Evolutionary conservation across 1,140 invertebrate species (phyloP), one percentile per base, ranked within the genome.

Genomic region (Cephus cinctus): DNA sequence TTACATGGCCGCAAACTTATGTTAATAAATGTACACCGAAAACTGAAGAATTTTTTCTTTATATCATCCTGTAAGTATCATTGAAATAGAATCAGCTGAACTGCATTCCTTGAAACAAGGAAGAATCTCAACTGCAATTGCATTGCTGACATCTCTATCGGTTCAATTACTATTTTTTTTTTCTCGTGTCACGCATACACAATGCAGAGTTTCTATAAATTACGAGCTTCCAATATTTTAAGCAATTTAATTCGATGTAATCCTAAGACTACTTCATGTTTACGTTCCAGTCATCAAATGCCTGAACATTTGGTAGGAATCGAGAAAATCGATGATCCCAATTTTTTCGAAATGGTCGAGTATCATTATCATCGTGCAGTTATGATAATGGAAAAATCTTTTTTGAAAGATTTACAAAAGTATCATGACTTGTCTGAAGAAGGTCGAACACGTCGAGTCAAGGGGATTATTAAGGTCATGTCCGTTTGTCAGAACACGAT

Each of bases 401-500:
- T 92, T 20, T 69, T 85, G 0, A 84, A 87, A 42, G 81, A 86
- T 35, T 70, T 89, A 52, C 72, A 74, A 40, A 75, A 78, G 46
- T 67, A 79, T 43, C 70, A 72, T 0, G 78, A 82, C 38, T 71
- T 85, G 51, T 78, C 81, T 1, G 56, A 81, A 2, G 85, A 89
- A 56, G 81, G 86, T 52, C 83, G 86, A 41, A 62, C 78, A 30
- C 77, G 84, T 9, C 81, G 83, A 46, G 83, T 87, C 0, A 70
- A 74, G 8, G 87, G 86, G 1, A 86, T 92, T 46, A 71, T 92
- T 4, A 78, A 80, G 52, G 78, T 88, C 46, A 84, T 93, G 52
- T 86, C 89, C 30, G 86, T 84, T 4, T 89, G 87, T 54, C 84
- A 87, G 52, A 82, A 83, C 47, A 80, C 87, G 1, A 59, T 92